A percentile compares a stretch with the other conserved stretches of the same genome.
These are phyloP conservation scores for Trichomalopsis sarcophagae DNA, from an alignment of 1,140 invertebrate species.

Conservation along the genomic window DNA sequence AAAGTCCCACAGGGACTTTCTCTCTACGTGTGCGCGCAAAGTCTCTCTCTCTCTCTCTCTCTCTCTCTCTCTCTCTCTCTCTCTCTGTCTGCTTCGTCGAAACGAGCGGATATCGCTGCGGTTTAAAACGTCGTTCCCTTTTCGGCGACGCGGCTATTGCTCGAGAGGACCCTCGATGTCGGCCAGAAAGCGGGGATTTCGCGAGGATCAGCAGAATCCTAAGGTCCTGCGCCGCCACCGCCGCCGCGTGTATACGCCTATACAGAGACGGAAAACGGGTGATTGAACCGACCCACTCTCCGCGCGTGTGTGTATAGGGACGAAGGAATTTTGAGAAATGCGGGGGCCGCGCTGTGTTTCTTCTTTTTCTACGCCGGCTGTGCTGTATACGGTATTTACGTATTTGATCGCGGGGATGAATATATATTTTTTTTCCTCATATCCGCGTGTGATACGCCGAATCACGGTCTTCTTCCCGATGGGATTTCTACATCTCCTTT, in stretches of 20 bases:
- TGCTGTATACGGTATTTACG: slow-evolving; percentile 41
- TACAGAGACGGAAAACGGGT: slow-evolving; percentile 1
- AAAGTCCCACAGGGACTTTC: slow-evolving; percentile 63
- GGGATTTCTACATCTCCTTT: not conserved
- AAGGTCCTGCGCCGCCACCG: slow-evolving; percentile 51
- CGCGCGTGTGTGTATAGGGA: not conserved
- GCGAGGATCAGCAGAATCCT: slow-evolving; percentile 67
- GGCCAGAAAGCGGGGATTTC: slow-evolving; percentile 61
- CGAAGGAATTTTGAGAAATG: slow-evolving; percentile 32
- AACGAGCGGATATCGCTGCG: slow-evolving; percentile 72
- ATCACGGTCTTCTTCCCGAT: not conserved
- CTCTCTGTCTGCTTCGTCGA: slow-evolving; percentile 59
- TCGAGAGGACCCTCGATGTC: slow-evolving; percentile 58
- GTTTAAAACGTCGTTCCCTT: slow-evolving; percentile 71
- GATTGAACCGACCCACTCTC: slow-evolving; percentile 8
- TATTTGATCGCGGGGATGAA: slow-evolving; percentile 35
- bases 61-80: too few relatives aligned
- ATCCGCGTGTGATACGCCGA: not conserved
- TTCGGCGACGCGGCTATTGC: slow-evolving; percentile 58
- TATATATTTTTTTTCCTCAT: not conserved
- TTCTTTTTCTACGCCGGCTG: not conserved
- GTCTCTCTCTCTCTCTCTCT: slow-evolving; percentile 48
- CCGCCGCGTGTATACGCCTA: not conserved
- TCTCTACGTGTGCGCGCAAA: slow-evolving; percentile 46
- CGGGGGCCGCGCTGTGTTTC: not conserved